Percentiles rank a stretch among this genome's conserved stretches.
Evolutionary conservation across 2,888 invertebrate species (phyloP).

Genomic region (Amiota communis): DNA sequence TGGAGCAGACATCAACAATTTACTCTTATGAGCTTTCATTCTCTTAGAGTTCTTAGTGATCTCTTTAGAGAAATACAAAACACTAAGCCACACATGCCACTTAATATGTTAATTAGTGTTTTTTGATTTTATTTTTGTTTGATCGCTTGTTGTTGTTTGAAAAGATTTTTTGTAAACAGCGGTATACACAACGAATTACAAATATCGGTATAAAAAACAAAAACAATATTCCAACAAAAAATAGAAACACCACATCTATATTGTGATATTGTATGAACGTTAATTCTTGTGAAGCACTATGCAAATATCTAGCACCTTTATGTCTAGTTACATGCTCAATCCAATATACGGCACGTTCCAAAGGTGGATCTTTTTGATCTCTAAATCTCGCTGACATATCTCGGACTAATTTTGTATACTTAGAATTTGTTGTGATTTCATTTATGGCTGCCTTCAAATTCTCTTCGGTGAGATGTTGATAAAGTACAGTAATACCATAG

Average conservation of each 20-base stretch:
- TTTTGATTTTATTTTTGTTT: too few relatives aligned
- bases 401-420: slow-evolving; percentile 50
- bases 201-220: too few relatives aligned
- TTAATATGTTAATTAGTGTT: too few relatives aligned
- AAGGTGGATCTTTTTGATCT: slow-evolving; percentile 66
- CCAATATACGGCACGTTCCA: slow-evolving; percentile 64
- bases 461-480: slow-evolving; percentile 64
- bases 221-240: slow-evolving; percentile 8
- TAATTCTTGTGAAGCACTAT: slow-evolving; percentile 67
- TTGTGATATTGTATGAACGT: slow-evolving; percentile 68
- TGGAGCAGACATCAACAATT: too few relatives aligned
- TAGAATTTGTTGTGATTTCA: slow-evolving; percentile 48
- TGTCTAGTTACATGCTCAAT: slow-evolving; percentile 65
- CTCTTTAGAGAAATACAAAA: too few relatives aligned
- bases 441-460: slow-evolving; percentile 60
- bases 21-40: too few relatives aligned
- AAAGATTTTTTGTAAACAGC: neutral
- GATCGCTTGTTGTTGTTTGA: neutral
- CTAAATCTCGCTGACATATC: slow-evolving; percentile 62
- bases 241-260: slow-evolving; percentile 55
- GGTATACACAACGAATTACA: neutral
- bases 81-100: too few relatives aligned
- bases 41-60: too few relatives aligned
- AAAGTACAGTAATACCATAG: slow-evolving; percentile 70
- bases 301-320: slow-evolving; percentile 67